Conservation (phyloP, 1,140 invertebrate genomes). For the Formica selysi region DNA sequence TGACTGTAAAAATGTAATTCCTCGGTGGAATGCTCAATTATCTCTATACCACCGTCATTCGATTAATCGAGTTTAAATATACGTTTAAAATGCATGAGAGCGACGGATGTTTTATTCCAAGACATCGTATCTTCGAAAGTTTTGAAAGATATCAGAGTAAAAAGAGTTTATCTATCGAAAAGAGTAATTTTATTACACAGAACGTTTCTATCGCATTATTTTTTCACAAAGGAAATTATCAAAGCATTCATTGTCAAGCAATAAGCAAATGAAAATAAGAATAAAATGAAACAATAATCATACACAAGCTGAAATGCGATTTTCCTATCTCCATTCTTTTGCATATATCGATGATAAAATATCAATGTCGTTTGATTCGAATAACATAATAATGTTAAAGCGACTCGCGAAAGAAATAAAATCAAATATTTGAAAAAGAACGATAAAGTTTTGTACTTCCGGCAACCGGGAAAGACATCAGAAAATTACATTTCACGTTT, state of each 20-base stretch:
- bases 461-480: background rate
- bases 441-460: background rate
- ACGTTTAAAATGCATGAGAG: conserved; percentile 30
- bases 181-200: background rate
- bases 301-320: no score
- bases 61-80: conserved; percentile 20
- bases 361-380: background rate
- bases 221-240: conserved; percentile 20
- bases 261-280: background rate
- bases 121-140: conserved; percentile 12
- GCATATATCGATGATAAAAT: background rate
- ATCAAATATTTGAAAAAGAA: background rate
- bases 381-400: background rate
- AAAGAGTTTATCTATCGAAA: conserved; percentile 14
- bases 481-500: background rate
- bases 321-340: no score
- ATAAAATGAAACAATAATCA: background rate
- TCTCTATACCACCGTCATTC: background rate
- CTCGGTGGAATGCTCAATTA: conserved; percentile 13
- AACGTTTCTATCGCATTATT: conserved; percentile 8
- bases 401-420: background rate
- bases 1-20: conserved; percentile 16
- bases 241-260: background rate
- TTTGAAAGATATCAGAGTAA: background rate
- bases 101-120: background rate